These are phyloP conservation scores for Delphinus delphis DNA, from an alignment of 2,113 vertebrate species.

Conservation along the genomic window DNA sequence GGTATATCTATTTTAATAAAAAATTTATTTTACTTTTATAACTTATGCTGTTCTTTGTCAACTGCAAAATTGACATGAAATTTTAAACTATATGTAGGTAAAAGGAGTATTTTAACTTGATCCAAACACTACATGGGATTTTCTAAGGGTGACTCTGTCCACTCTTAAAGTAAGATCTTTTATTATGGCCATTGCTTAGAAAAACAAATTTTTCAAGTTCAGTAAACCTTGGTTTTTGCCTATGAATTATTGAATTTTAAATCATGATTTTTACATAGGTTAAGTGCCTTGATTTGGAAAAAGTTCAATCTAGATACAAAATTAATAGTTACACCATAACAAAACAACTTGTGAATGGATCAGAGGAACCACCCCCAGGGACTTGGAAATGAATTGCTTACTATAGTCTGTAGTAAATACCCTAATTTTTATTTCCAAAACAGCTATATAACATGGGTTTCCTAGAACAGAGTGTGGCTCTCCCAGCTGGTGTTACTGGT, in stretches of 20 bases:
- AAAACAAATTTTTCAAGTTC: background rate
- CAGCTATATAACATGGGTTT: background rate
- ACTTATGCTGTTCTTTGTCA: background rate
- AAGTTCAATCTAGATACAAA: background rate
- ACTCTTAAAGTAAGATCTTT: background rate
- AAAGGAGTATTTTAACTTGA: background rate
- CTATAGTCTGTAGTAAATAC: background rate
- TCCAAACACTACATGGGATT: background rate
- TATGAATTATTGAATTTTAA: slow-evolving; percentile 38
- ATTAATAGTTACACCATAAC: background rate
- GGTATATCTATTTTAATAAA: background rate
- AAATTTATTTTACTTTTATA: background rate
- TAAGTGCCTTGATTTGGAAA: background rate
- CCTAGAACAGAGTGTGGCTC: background rate
- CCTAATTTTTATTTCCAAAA: background rate
- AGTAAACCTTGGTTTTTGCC: background rate
- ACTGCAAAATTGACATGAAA: background rate
- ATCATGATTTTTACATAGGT: background rate
- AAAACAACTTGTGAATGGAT: background rate
- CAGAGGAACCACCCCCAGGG: background rate
- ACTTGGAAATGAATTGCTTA: background rate
- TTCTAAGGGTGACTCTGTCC: background rate
- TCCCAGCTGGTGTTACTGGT: background rate
- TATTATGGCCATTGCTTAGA: background rate
- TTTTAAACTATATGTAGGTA: background rate